Base-by-base conservation (phyloP, 2,113 vertebrate genomes). In the Chelonoidis abingdonii region DNA sequence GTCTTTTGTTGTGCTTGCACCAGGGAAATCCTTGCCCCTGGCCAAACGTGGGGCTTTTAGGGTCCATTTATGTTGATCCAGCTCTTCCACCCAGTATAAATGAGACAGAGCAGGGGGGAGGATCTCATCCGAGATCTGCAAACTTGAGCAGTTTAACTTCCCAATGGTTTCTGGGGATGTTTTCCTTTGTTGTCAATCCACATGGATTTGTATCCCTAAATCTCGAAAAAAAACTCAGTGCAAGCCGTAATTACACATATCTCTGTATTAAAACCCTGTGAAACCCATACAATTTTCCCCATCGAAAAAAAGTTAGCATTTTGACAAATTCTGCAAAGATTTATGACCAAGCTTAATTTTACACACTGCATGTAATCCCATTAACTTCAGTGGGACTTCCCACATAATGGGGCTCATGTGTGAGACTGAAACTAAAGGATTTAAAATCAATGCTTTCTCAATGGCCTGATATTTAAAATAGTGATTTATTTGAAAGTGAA, bases 401-500 rank as follows among this genome's bases (percentile, higher is more conserved):
- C 6, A 79, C 22, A 44, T 92, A 62, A 89, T 84, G 78, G 52
- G 5, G 83, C 89, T 95, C 78, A 86, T 94, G 93, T 88, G 92
- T 95, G 89, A 95, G 93, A 92, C 53, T 86, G 90, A 52, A 96
- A 31, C 79, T 97, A 92, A 65, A 7, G 80, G 38, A 78, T 79
- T 88, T n/a, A 85, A 96, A 97, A 93, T 47, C 49, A 95, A 31
- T 57, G 35, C 19, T 72, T 96, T 97, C 83, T 93, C 80, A 89
- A 41, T 78, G 93, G 90, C 93, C 85, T 88, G 85, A 88, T 95
- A 96, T 97, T 95, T 80, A 92, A 85, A 84, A 94, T 44, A 95
- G 52, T 89, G 41, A 94, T 62, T 95, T 96, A 86, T 87, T 84
- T 82, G 25, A 95, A 78, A 52, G 49, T 56, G 87, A 86, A 84